Conservation (phyloP, 2,113 vertebrate species). For the Pogonocichla stellata region DNA sequence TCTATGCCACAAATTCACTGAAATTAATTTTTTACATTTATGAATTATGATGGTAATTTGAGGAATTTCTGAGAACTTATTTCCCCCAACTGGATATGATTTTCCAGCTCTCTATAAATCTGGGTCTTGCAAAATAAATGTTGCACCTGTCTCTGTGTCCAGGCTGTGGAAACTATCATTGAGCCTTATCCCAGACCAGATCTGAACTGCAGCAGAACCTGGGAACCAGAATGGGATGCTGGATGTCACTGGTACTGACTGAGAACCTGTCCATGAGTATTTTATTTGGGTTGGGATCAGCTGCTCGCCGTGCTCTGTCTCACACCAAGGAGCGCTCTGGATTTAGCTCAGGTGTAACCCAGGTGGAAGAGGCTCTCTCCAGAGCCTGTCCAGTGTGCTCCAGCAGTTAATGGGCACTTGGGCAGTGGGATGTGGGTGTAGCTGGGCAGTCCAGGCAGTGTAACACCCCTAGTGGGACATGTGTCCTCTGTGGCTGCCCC, state of each 20-base stretch:
- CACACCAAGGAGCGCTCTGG: not conserved
- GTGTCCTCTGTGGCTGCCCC: not conserved
- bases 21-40: not conserved
- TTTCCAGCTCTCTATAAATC: not conserved
- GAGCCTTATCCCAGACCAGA: not conserved
- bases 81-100: not conserved
- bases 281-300: not conserved
- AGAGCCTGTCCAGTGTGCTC: not conserved
- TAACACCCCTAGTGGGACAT: accelerated
- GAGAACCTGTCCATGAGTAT: not conserved
- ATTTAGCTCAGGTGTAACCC: not conserved
- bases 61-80: not conserved
- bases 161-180: accelerated
- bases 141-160: not conserved
- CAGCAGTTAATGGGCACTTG: not conserved
- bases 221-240: not conserved
- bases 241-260: not conserved
- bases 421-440: accelerated
- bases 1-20: not conserved
- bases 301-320: not conserved
- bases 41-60: not conserved
- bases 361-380: not conserved
- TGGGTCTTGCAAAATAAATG: not conserved
- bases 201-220: not conserved
- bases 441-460: not conserved